Evolutionary conservation across 2,888 invertebrate genomes (phyloP).

Genomic region (Diabrotica balteata): DNA sequence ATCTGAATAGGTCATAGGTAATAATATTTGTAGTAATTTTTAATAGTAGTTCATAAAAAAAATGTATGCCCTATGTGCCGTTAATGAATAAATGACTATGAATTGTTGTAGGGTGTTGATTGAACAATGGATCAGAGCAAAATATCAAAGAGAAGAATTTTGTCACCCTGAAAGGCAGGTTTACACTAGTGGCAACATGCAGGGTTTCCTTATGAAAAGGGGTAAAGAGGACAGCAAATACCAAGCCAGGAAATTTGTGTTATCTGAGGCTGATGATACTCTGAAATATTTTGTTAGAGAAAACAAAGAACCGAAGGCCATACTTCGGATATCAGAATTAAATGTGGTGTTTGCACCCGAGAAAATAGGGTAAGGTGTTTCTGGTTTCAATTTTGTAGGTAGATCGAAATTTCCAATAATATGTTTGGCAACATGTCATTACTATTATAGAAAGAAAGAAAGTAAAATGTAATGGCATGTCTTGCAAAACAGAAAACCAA

Average conservation of each 20-base stretch:
- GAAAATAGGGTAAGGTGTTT: slow-evolving; percentile 69
- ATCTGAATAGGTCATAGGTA: no score
- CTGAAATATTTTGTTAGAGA: slow-evolving; percentile 80
- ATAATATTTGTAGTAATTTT: no score
- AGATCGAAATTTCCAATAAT: no score
- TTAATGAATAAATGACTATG: not conserved
- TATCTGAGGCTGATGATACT: slow-evolving; percentile 81
- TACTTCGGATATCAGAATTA: slow-evolving; percentile 79
- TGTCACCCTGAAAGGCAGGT: slow-evolving; percentile 79
- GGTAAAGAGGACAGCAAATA: slow-evolving; percentile 88
- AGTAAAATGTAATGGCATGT: no score
- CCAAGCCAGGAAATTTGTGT: slow-evolving; percentile 82
- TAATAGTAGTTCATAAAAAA: no score
- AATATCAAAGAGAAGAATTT: slow-evolving; percentile 90
- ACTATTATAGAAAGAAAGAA: no score
- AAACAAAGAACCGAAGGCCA: slow-evolving; percentile 82
- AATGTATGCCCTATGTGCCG: no score
- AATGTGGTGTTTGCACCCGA: slow-evolving; percentile 85
- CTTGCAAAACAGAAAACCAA: no score
- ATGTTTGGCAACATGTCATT: no score
- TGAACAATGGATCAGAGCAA: slow-evolving; percentile 91
- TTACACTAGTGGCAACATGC: slow-evolving; percentile 82
- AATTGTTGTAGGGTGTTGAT: slow-evolving; percentile 73
- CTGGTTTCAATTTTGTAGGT: not conserved
- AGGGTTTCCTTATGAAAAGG: slow-evolving; percentile 86